Percentiles rank a stretch among this genome's conserved stretches.
Evolutionary conservation across 1,140 invertebrate genomes (phyloP).

Genomic region (Drosophila melanogaster): DNA sequence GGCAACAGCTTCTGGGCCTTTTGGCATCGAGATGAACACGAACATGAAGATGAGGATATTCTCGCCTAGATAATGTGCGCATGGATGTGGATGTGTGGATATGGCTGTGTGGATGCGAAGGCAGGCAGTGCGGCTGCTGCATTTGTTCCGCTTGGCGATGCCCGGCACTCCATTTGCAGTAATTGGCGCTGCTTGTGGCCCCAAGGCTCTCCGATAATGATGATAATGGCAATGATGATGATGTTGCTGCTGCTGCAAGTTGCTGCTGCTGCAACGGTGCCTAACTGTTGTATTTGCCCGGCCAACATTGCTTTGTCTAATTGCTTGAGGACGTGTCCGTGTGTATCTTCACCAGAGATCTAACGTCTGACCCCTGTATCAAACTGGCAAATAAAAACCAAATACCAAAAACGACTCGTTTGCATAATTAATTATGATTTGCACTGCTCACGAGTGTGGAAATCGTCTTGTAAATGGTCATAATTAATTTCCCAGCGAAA

Average conservation of each 20-base stretch:
- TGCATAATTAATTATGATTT: constrained; percentile 78
- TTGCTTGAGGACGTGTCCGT: constrained; percentile 43
- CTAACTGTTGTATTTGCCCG: constrained; percentile 62
- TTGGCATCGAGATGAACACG: constrained; percentile 28
- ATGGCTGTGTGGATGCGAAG: constrained; percentile 13
- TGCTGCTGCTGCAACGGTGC: constrained; percentile 63
- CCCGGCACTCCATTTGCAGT: constrained; percentile 77
- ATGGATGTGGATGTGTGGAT: not conserved
- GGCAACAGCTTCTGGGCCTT: constrained; percentile 41
- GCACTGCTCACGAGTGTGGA: constrained; percentile 21
- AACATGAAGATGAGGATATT: constrained; percentile 21
- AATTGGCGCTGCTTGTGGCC: constrained; percentile 63
- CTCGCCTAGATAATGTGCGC: constrained; percentile 8
- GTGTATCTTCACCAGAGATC: not conserved
- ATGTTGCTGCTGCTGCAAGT: constrained; percentile 29
- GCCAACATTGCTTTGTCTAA: constrained; percentile 48
- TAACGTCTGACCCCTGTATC: constrained; percentile 3
- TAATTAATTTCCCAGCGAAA: constrained; percentile 70
- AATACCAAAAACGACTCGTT: constrained; percentile 7
- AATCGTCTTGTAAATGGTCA: constrained; percentile 60
- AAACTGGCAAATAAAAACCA: constrained; percentile 12
- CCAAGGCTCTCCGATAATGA: constrained; percentile 30
- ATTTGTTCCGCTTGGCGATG: constrained; percentile 70
- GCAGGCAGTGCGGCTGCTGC: constrained; percentile 41
- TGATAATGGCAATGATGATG: constrained; percentile 31